Conservation (phyloP, 1,140 invertebrate species). For the Ganaspis sp. region DNA sequence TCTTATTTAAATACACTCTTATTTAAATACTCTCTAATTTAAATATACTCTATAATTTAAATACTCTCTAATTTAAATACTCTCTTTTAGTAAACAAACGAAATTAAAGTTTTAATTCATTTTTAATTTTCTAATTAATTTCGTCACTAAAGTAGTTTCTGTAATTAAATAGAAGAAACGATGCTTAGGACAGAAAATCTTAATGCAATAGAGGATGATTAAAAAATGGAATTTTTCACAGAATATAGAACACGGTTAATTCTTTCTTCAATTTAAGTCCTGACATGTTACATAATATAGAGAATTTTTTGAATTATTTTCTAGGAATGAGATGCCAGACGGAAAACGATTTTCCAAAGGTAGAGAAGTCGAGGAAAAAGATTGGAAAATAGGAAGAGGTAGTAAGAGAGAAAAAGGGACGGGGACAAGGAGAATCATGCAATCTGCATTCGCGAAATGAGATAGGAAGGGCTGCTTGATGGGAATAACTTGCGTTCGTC, state of each 20-base stretch:
- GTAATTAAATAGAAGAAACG: no score
- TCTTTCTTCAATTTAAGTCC: neutral
- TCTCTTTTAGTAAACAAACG: no score
- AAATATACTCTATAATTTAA: no score
- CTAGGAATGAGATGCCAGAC: neutral
- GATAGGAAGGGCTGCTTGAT: conserved; percentile 4
- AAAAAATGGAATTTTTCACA: no score
- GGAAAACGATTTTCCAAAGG: neutral
- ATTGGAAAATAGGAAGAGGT: conserved; percentile 12
- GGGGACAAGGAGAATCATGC: conserved; percentile 9
- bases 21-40: no score
- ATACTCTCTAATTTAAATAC: no score
- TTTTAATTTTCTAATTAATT: no score
- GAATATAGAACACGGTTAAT: neutral
- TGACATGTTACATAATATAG: neutral
- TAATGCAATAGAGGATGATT: no score
- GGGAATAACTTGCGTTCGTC: conserved; percentile 21
- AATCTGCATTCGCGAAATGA: conserved; percentile 17
- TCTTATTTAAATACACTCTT: no score
- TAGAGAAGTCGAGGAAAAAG: conserved; percentile 3
- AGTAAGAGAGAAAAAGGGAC: neutral
- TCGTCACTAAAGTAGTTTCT: no score
- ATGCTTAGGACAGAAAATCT: no score
- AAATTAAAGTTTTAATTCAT: no score
- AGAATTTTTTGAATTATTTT: conserved; percentile 6